A percentile compares a stretch with the other conserved stretches of the same genome.
Conservation (phyloP, 2,888 invertebrate genomes). For the Diaprepes abbreviatus region DNA sequence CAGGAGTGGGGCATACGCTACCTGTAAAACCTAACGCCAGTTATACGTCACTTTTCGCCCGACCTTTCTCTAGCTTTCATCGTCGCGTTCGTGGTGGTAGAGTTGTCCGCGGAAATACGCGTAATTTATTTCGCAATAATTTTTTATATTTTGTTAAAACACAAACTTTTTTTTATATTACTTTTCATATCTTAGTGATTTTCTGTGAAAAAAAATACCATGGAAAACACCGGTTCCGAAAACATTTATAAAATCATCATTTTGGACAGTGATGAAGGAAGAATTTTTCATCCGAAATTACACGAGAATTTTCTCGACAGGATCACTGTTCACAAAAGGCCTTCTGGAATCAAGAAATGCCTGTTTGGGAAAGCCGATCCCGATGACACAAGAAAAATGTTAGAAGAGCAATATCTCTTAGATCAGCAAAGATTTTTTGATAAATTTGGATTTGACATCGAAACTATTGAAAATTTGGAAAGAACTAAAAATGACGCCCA, state of each 20-base stretch:
- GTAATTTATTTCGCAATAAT: not conserved
- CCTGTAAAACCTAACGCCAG: constrained; percentile 29
- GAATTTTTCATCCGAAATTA: constrained; percentile 47
- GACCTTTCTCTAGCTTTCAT: constrained; percentile 5
- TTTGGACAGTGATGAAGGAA: constrained; percentile 45
- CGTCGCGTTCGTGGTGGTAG: constrained; percentile 3
- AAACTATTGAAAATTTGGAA: constrained; percentile 45
- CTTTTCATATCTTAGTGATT: not conserved
- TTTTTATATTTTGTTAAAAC: not conserved
- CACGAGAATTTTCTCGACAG: constrained; percentile 40
- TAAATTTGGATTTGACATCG: constrained; percentile 74
- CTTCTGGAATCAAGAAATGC: constrained; percentile 64
- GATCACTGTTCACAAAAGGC: constrained; percentile 26
- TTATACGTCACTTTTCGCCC: constrained; percentile 24
- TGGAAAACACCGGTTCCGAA: constrained; percentile 25
- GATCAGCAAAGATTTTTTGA: constrained; percentile 73
- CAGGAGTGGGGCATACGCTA: constrained; percentile 30
- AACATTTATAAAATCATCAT: constrained; percentile 53
- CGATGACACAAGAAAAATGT: constrained; percentile 72
- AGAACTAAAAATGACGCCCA: constrained; percentile 23
- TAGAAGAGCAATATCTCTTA: constrained; percentile 73
- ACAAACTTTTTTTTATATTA: not conserved
- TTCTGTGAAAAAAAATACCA: not conserved
- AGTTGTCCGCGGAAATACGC: constrained; percentile 6
- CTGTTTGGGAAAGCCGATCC: constrained; percentile 74